Conservation (phyloP, 1,140 invertebrate genomes). For the Saccostrea glomerata region DNA sequence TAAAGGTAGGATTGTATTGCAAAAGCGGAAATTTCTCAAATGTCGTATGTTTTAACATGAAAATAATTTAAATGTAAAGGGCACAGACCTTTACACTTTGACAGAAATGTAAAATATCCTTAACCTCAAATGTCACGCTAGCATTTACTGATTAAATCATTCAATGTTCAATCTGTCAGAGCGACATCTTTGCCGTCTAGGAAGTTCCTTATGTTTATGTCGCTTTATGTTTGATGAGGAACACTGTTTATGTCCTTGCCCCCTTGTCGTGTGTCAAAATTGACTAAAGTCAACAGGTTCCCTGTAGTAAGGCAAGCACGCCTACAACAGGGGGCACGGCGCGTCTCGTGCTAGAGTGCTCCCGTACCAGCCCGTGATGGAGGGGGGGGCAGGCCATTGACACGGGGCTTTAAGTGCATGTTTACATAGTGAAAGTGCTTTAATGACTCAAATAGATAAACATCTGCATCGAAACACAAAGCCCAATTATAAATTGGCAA, state of each 20-base stretch:
- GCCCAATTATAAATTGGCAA: background rate
- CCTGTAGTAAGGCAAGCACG: background rate
- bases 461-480: conserved; percentile 1
- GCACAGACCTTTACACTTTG: background rate
- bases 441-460: conserved; percentile 1
- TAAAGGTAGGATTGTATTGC: background rate
- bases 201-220: background rate
- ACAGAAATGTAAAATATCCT: conserved; percentile 7
- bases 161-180: conserved; percentile 16
- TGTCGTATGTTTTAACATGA: background rate
- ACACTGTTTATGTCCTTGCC: background rate
- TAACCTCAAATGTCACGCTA: conserved; percentile 22
- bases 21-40: background rate
- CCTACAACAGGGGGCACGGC: background rate
- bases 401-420: background rate
- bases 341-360: background rate
- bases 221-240: background rate
- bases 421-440: background rate
- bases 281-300: background rate
- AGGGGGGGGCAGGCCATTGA: background rate
- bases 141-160: conserved; percentile 7
- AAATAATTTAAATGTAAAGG: background rate
- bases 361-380: background rate
- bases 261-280: background rate
- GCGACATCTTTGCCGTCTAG: background rate